phyloP scores from a whole-genome alignment of 2,113 vertebrate genomes.

The Callocephalon fimbriatum region DNA sequence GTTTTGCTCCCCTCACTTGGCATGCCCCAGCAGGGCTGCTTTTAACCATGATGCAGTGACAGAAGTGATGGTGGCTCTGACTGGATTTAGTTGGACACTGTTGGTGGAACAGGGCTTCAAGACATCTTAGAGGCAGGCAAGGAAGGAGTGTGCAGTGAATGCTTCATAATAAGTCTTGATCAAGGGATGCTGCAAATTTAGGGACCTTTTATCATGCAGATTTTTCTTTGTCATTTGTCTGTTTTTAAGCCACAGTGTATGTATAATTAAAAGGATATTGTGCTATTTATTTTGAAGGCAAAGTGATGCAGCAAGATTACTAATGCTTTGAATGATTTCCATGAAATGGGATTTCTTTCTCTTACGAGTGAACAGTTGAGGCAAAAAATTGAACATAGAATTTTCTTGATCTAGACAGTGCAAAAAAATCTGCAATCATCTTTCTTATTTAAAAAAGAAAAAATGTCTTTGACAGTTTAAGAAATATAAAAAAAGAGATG shows the following conservation, averaged over 20 bases:
- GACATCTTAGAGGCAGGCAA: not conserved
- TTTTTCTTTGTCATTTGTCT: not conserved
- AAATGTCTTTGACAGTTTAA: not conserved
- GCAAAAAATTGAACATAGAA: not conserved
- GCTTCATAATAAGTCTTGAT: not conserved
- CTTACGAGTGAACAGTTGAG: not conserved
- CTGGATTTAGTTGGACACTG: accelerated
- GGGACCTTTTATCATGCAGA: constrained; percentile 1
- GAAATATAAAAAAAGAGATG: not conserved
- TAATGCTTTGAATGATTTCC: not conserved
- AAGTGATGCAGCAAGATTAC: not conserved
- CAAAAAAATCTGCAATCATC: not conserved
- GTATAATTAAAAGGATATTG: constrained; percentile 43
- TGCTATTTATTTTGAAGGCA: constrained; percentile 34
- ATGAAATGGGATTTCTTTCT: constrained; percentile 25
- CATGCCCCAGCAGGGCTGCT: not conserved
- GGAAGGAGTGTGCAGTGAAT: not conserved
- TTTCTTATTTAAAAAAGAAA: not conserved
- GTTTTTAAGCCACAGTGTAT: not conserved
- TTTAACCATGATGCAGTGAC: not conserved
- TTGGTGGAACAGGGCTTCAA: not conserved
- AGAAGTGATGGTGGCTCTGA: not conserved
- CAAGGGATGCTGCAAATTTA: constrained; percentile 2
- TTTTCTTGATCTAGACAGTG: not conserved
- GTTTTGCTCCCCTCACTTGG: not conserved